phyloP scores from a whole-genome alignment of 2,797 vertebrate genomes.

The Nannoperca obscura region DNA sequence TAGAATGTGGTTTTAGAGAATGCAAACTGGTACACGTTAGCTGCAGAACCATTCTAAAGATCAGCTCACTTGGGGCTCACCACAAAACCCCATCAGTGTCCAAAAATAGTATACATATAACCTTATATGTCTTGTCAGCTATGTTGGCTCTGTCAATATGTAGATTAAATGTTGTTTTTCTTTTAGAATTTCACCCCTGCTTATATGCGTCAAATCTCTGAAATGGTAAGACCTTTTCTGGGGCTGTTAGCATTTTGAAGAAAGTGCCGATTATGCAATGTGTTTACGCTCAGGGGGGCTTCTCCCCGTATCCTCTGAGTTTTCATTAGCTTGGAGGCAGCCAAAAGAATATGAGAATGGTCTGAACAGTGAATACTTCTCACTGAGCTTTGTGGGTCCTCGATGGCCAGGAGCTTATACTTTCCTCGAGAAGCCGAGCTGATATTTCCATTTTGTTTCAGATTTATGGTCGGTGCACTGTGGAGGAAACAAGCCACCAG shows the following conservation, averaged over 20 bases:
- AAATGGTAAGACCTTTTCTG: constrained; percentile 81
- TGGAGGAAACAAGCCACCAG: constrained; percentile 35
- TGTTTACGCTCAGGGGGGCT: constrained; percentile 79
- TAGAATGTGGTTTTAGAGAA: neutral
- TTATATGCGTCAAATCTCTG: constrained; percentile 64
- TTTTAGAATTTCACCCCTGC: constrained; percentile 55
- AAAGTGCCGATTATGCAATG: constrained; percentile 80
- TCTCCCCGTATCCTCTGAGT: constrained; percentile 61
- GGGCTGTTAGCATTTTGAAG: constrained; percentile 83
- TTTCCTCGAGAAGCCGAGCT: constrained; percentile 50
- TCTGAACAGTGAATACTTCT: constrained; percentile 56
- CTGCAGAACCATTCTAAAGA: neutral
- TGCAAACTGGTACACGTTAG: neutral
- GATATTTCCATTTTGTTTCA: constrained; percentile 64
- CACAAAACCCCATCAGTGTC: neutral
- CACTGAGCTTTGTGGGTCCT: constrained; percentile 50
- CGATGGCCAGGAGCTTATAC: constrained; percentile 59
- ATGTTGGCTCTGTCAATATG: constrained; percentile 41
- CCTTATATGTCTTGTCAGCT: constrained; percentile 16
- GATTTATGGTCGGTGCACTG: constrained; percentile 32
- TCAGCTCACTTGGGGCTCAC: constrained; percentile 4
- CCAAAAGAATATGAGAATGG: constrained; percentile 59
- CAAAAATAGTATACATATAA: constrained; percentile 12
- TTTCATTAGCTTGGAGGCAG: constrained; percentile 74
- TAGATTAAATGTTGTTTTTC: constrained; percentile 64